Evolutionary conservation across 2,888 invertebrate species (phyloP).

Genomic region (Pardosa pseudoannulata): DNA sequence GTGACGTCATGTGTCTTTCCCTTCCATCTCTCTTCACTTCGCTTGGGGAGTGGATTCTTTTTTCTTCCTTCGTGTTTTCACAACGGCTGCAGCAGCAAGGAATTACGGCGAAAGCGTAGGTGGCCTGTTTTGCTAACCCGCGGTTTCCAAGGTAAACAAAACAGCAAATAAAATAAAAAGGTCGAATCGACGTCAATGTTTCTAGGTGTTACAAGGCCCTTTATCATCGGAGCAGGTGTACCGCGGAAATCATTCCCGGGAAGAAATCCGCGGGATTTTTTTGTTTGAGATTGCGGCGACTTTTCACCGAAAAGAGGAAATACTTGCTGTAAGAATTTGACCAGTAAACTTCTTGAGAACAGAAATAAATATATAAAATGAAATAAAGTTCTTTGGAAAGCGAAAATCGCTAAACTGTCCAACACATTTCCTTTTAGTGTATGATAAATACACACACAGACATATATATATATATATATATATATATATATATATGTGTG

Average conservation of each 20-base stretch:
- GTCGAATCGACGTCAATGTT: conserved; percentile 58
- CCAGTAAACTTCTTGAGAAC: no score
- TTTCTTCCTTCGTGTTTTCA: conserved; percentile 50
- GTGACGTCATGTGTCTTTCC: conserved; percentile 43
- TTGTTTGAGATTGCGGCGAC: no score
- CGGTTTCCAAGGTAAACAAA: conserved; percentile 71
- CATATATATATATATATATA: no score
- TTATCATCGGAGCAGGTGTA: not conserved
- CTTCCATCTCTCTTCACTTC: conserved; percentile 19
- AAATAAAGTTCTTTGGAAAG: no score
- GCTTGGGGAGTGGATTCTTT: conserved; percentile 27
- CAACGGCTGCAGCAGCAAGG: conserved; percentile 52
- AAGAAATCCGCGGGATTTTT: no score
- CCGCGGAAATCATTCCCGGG: not conserved
- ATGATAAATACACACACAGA: no score
- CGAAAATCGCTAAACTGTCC: no score
- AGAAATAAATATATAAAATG: no score
- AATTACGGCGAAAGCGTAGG: conserved; percentile 49
- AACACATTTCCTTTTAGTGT: no score
- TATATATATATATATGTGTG: no score
- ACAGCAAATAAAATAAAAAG: conserved; percentile 39
- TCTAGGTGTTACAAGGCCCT: conserved; percentile 63
- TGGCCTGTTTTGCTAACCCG: conserved; percentile 60
- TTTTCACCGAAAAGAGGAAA: no score
- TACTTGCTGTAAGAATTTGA: no score